A percentile compares a stretch with the other conserved stretches of the same genome.
Conservation (phyloP, 2,113 vertebrate genomes). For the Protobothrops flavoviridis region DNA sequence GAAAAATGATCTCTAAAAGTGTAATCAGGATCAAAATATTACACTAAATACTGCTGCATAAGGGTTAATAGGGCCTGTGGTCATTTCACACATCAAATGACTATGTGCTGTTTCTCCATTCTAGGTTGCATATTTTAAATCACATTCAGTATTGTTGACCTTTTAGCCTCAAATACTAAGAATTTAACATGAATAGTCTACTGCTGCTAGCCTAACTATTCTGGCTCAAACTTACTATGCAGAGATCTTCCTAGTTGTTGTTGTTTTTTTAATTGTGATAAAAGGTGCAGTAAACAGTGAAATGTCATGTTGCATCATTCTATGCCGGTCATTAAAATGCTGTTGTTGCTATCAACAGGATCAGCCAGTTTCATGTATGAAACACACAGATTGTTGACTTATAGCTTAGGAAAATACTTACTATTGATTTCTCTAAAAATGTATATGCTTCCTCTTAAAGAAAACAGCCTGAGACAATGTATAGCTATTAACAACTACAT, state of each 20-base stretch:
- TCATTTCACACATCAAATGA: slow-evolving; percentile 67
- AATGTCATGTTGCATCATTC: background rate
- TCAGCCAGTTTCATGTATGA: background rate
- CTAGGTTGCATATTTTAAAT: slow-evolving; percentile 72
- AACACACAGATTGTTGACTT: background rate
- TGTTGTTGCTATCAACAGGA: background rate
- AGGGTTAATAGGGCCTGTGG: slow-evolving; percentile 61
- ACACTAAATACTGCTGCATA: slow-evolving; percentile 50
- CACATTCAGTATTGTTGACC: slow-evolving; percentile 64
- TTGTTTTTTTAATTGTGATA: slow-evolving; percentile 36
- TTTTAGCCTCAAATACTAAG: slow-evolving; percentile 67
- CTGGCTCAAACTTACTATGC: slow-evolving; percentile 63
- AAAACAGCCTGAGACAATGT: background rate
- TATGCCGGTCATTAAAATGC: background rate
- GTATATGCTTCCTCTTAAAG: background rate
- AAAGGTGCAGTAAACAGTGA: background rate
- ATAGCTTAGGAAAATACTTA: background rate
- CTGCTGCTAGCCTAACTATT: slow-evolving; percentile 69
- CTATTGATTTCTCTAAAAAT: background rate
- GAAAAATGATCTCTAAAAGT: slow-evolving; percentile 49
- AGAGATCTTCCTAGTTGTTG: slow-evolving; percentile 57
- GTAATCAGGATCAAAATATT: slow-evolving; percentile 53
- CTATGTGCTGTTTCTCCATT: slow-evolving; percentile 59
- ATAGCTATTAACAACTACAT: background rate
- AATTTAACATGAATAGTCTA: slow-evolving; percentile 66